phyloP scores from a whole-genome alignment of 2,797 vertebrate species.

The Propithecus perrieri region DNA sequence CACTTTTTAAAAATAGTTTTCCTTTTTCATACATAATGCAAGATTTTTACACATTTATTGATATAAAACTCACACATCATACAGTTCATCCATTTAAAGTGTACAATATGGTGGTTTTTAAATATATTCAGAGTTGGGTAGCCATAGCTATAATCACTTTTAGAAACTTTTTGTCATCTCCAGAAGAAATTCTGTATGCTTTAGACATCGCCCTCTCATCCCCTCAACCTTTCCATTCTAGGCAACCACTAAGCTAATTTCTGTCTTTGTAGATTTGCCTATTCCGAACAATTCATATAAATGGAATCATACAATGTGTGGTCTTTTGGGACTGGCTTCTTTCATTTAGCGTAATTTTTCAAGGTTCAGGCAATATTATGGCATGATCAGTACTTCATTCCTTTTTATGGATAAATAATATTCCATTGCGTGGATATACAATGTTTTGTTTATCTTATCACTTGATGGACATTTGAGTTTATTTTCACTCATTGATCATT shows the following conservation, averaged over 20 bases:
- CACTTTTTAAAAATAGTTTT: background rate
- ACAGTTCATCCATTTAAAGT: background rate
- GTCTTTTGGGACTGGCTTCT: slow-evolving; percentile 12
- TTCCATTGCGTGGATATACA: background rate
- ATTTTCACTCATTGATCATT: background rate
- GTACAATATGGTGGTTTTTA: background rate
- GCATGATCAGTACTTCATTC: background rate
- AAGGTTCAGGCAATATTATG: background rate
- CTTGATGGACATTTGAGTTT: background rate
- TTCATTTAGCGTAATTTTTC: slow-evolving; percentile 17
- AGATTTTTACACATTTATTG: background rate
- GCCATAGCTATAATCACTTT: background rate
- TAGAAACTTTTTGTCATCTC: background rate
- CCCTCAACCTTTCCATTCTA: background rate
- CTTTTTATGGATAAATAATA: slow-evolving; percentile 43
- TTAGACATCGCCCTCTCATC: background rate
- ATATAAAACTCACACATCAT: background rate
- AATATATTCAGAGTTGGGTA: background rate
- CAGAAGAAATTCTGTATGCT: background rate
- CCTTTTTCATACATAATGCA: slow-evolving; percentile 9
- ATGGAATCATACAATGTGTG: background rate
- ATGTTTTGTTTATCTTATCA: slow-evolving; percentile 26
- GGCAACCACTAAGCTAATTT: background rate
- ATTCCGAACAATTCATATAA: background rate
- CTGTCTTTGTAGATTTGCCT: slow-evolving; percentile 19